A percentile compares a stretch with the other conserved stretches of the same genome.
phyloP scores from a whole-genome alignment of 2,888 invertebrate species.

The Adineta ricciae region DNA sequence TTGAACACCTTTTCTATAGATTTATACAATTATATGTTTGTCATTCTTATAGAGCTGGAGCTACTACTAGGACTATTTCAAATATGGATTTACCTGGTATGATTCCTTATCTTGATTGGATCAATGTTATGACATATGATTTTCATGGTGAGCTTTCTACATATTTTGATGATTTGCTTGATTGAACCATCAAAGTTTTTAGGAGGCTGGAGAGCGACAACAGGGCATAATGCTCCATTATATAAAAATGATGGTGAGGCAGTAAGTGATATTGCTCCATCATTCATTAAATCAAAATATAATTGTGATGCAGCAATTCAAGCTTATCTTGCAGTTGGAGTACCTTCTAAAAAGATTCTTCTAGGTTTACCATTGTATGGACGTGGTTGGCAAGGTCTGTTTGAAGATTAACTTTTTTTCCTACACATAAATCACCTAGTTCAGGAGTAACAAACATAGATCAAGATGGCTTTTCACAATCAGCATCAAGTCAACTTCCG shows the following conservation, averaged over 20 bases:
- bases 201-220: not conserved
- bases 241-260: not conserved
- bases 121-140: conserved; percentile 16
- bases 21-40: too few relatives aligned
- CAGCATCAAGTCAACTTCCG: not conserved
- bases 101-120: not conserved
- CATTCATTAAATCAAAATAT: not conserved
- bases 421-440: not conserved
- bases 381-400: conserved; percentile 19
- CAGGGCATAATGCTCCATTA: not conserved
- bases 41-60: too few relatives aligned
- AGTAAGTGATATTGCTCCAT: not conserved
- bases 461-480: not conserved
- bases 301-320: not conserved
- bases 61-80: not conserved
- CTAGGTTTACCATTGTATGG: not conserved
- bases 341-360: not conserved
- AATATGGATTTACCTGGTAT: not conserved
- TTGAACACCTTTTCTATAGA: too few relatives aligned
- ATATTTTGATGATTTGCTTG: not conserved
- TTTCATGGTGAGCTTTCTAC: not conserved
- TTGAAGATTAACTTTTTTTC: not conserved
- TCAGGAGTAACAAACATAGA: not conserved
- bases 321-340: not conserved
- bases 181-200: not conserved